phyloP scores from a whole-genome alignment of 2,113 vertebrate genomes.

The Lagenorhynchus albirostris region DNA sequence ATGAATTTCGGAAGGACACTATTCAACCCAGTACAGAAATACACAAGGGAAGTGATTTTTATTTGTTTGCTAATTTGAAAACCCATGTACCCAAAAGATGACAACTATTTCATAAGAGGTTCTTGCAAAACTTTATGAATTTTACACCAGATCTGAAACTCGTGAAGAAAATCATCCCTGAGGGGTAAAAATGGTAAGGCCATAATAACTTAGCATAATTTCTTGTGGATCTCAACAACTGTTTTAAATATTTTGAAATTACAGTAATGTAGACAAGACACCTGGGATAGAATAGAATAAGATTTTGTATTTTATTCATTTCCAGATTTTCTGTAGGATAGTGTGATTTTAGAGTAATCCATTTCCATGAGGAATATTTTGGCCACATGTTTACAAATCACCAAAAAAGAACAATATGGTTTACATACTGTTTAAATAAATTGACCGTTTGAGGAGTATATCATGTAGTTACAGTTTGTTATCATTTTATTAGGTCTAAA shows the following conservation, averaged over 20 bases:
- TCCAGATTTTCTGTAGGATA: slow-evolving; percentile 18
- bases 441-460: background rate
- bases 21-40: background rate
- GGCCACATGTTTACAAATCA: background rate
- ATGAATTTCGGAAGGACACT: background rate
- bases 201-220: background rate
- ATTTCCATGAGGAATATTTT: slow-evolving; percentile 17
- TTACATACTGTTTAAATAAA: slow-evolving; percentile 44
- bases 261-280: background rate
- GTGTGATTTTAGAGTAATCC: slow-evolving; percentile 23
- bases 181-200: background rate
- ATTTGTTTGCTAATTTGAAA: background rate
- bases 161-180: background rate
- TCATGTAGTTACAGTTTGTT: slow-evolving; percentile 46
- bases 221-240: background rate
- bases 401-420: background rate
- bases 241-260: slow-evolving; percentile 39
- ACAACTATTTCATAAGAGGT: background rate
- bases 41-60: background rate
- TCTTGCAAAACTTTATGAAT: background rate
- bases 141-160: slow-evolving; percentile 5
- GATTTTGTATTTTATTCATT: slow-evolving; percentile 14
- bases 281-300: background rate
- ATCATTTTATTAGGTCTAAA: slow-evolving; percentile 67
- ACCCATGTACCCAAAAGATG: background rate